Percentiles rank a stretch among this genome's conserved stretches.
phyloP scores from a whole-genome alignment of 2,888 invertebrate genomes.

The Eupsilia transversa region DNA sequence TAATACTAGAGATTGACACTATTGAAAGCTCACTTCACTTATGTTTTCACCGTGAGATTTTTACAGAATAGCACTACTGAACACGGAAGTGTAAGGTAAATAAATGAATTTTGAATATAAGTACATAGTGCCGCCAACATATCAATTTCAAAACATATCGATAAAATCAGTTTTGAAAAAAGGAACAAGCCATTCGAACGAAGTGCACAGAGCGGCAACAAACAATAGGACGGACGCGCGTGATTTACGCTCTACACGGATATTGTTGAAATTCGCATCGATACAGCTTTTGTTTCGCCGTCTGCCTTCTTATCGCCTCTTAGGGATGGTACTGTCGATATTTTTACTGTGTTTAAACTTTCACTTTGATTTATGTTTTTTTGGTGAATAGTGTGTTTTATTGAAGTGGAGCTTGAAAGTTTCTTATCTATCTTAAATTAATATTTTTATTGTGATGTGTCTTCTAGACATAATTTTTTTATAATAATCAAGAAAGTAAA shows the following conservation, averaged over 20 bases:
- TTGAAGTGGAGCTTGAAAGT: neutral
- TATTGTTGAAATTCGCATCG: conserved; percentile 70
- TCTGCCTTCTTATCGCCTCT: conserved; percentile 67
- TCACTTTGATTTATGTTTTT: conserved; percentile 52
- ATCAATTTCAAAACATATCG: conserved; percentile 61
- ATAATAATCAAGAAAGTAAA: neutral
- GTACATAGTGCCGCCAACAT: conserved; percentile 48
- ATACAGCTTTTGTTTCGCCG: conserved; percentile 69
- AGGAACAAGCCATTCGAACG: conserved; percentile 59
- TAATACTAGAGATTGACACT: too few relatives aligned
- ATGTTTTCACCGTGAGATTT: too few relatives aligned
- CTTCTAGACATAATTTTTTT: neutral
- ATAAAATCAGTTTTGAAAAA: conserved; percentile 66
- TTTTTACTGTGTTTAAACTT: conserved; percentile 46
- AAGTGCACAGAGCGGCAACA: conserved; percentile 65
- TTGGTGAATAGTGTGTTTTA: neutral
- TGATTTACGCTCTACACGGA: conserved; percentile 68
- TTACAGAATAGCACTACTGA: too few relatives aligned
- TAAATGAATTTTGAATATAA: too few relatives aligned
- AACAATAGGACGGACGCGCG: conserved; percentile 68
- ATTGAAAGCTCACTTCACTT: too few relatives aligned
- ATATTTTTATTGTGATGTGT: neutral
- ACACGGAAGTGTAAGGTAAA: too few relatives aligned
- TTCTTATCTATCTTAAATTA: neutral
- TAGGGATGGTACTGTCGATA: conserved; percentile 66